Base-by-base conservation (phyloP, 1,140 invertebrate genomes). In the Brachionus calyciflorus region DNA sequence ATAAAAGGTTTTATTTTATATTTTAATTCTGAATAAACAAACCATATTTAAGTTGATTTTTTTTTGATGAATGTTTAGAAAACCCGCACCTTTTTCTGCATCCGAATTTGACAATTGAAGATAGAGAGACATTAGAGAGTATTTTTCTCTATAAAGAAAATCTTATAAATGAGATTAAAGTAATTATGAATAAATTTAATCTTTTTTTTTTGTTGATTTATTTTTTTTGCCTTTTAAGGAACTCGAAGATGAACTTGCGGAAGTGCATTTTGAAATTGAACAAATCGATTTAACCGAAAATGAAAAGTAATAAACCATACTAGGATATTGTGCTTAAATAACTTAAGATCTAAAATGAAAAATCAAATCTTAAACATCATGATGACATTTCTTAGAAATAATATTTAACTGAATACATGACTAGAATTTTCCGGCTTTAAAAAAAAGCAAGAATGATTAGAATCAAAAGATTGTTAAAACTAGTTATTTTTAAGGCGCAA, bases 171-270 rank as follows among this genome's bases (percentile, higher is more conserved):
- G 93, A 96, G 88, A 96, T 96, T 81, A 91, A 94, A 90, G 93
- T 94, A 85, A 88, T 88, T 77, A 68, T n/a, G n/a, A n/a, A n/a
- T n/a, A n/a, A n/a, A n/a, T 63, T 53, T 57, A 21, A 28, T 12
- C 55, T 28, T 17, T 21, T 68, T n/a, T n/a, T 19, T 33, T 57
- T 51, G 17, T 68, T 40, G 14, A 33, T 69, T 70, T n/a, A n/a
- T 21, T 68, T n/a, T n/a, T 19, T 33, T 57, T 51, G 17, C 53
- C 33, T 14, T 21, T 69, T 70, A 87, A 96, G 92, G 92, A 94
- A 91, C 88, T 96, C 78, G 94, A 94, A 90, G 92, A 94, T 92
- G 94, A 96, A 83, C 89, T 97, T 82, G 90, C 91, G 76, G 92
- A 94, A 83, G 93, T 96, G 78, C 91, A 93, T 77, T 89, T 91